phyloP scores from a whole-genome alignment of 2,113 vertebrate species.

The Triplophysa dalaica region DNA sequence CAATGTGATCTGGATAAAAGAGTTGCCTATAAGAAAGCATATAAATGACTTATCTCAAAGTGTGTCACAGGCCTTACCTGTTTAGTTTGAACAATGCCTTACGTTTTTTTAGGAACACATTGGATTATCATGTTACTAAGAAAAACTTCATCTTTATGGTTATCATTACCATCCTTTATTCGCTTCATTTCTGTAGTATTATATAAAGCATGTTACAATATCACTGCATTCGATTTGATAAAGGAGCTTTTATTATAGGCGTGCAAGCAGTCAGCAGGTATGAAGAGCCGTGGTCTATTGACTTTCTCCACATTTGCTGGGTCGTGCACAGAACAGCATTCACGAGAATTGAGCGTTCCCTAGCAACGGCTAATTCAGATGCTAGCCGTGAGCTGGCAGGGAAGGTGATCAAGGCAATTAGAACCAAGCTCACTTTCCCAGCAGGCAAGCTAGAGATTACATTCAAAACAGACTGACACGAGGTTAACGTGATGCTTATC shows the following conservation, averaged over 20 bases:
- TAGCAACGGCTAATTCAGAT: conserved; percentile 55
- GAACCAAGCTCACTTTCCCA: conserved; percentile 19
- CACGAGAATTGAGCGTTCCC: conserved; percentile 44
- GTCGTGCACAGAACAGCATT: conserved; percentile 37
- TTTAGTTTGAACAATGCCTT: not conserved
- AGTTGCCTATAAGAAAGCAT: no score
- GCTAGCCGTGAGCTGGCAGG: conserved; percentile 39
- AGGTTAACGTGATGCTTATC: conserved; percentile 12
- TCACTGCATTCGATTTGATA: not conserved
- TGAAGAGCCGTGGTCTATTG: conserved; percentile 2
- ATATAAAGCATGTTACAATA: conserved; percentile 1
- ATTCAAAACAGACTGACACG: not conserved
- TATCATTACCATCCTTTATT: no score
- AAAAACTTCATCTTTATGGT: no score
- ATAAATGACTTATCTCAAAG: no score
- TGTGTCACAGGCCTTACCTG: not conserved
- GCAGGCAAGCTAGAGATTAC: conserved; percentile 13
- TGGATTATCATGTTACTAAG: no score
- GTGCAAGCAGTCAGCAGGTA: not conserved
- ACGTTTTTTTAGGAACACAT: no score
- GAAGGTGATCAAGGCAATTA: conserved; percentile 52
- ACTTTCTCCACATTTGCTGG: conserved; percentile 46
- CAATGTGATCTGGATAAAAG: no score
- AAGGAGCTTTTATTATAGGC: conserved; percentile 7
- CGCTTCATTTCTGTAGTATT: not conserved